A percentile compares a stretch with the other conserved stretches of the same genome.
phyloP scores from a whole-genome alignment of 1,140 invertebrate species.

The Lepidurus packardi region DNA sequence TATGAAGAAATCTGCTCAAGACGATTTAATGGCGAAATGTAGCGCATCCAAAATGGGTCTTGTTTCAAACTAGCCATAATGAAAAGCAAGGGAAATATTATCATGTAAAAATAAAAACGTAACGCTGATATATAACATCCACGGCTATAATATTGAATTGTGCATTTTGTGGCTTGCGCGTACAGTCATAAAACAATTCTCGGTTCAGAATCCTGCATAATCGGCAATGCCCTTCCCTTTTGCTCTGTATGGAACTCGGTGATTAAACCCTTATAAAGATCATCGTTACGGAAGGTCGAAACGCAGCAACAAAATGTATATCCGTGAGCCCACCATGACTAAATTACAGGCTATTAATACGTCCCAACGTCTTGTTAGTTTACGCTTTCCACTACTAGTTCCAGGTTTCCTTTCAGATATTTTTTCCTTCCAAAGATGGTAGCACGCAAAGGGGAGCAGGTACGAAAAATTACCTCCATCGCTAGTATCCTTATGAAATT shows the following conservation, averaged over 20 bases:
- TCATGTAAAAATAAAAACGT: too few relatives aligned
- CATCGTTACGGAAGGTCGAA: background rate
- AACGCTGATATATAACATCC: too few relatives aligned
- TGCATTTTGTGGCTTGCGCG: too few relatives aligned
- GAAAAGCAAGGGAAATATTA: too few relatives aligned
- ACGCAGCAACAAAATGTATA: background rate
- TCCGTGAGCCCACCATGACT: background rate
- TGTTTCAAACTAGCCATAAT: too few relatives aligned
- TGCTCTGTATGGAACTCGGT: background rate
- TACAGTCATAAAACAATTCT: background rate
- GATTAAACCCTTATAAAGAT: background rate
- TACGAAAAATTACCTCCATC: background rate
- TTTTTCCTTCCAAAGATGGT: background rate
- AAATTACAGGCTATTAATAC: conserved; percentile 22
- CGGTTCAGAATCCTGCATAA: background rate
- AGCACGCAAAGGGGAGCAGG: background rate
- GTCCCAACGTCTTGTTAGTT: conserved; percentile 1
- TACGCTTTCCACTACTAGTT: background rate
- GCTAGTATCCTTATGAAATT: background rate
- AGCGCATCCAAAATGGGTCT: too few relatives aligned
- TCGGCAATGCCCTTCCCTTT: background rate
- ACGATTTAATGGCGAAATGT: too few relatives aligned
- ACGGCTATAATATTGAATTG: too few relatives aligned
- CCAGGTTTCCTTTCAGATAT: background rate
- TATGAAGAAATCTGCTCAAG: too few relatives aligned